Percentiles rank a stretch among this genome's conserved stretches.
phyloP scores from a whole-genome alignment of 2,888 invertebrate genomes.

The Nebria brevicollis region DNA sequence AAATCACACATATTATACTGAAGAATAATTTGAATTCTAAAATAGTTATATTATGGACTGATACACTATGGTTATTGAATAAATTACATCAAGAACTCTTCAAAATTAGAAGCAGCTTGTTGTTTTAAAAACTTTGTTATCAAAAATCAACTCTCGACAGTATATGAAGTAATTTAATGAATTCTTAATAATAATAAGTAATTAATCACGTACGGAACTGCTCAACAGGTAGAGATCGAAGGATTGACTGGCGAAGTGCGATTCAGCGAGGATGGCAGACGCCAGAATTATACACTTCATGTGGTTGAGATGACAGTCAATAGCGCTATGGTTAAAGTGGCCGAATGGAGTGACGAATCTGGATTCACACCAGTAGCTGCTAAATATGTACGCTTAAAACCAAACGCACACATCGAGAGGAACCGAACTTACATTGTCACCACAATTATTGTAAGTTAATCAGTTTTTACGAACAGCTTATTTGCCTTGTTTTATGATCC shows the following conservation, averaged over 20 bases:
- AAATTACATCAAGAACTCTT: background rate
- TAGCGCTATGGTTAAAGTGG: slow-evolving; percentile 91
- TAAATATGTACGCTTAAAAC: slow-evolving; percentile 78
- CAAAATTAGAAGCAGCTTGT: background rate
- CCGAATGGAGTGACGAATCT: slow-evolving; percentile 85
- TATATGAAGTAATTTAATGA: background rate
- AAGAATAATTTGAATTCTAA: too few relatives aligned
- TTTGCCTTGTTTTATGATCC: background rate
- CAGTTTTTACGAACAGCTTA: background rate
- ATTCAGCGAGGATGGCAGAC: slow-evolving; percentile 89
- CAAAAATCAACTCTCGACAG: background rate
- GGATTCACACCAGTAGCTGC: slow-evolving; percentile 80
- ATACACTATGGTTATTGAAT: too few relatives aligned
- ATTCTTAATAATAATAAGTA: background rate
- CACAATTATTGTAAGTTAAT: slow-evolving; percentile 74
- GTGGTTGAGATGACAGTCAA: slow-evolving; percentile 95
- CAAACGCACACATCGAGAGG: slow-evolving; percentile 77
- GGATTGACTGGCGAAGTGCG: slow-evolving; percentile 91
- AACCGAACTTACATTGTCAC: slow-evolving; percentile 90
- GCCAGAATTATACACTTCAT: slow-evolving; percentile 89
- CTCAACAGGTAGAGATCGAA: slow-evolving; percentile 84
- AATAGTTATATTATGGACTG: too few relatives aligned
- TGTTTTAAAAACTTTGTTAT: background rate
- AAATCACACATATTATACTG: too few relatives aligned
- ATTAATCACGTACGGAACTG: slow-evolving; percentile 23